Conservation (phyloP, 2,797 vertebrate genomes). For the Peromyscus attwateri region DNA sequence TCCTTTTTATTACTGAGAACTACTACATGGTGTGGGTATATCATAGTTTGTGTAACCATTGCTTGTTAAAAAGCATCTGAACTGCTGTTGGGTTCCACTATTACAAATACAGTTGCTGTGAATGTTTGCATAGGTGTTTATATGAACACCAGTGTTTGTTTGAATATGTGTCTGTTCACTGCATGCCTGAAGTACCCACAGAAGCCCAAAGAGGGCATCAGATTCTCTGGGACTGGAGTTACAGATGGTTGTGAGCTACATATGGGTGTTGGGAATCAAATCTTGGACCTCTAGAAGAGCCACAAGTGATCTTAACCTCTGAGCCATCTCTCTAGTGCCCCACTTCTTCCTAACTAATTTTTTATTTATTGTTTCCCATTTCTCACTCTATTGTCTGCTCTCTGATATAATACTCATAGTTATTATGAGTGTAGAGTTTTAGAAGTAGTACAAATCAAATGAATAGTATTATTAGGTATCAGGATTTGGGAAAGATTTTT, state of each 20-base stretch:
- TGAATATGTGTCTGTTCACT: background rate
- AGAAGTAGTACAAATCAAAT: conserved; percentile 15
- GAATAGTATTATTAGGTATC: conserved; percentile 62
- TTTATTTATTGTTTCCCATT: background rate
- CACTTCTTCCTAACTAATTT: background rate
- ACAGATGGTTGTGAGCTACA: background rate
- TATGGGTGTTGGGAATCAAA: background rate
- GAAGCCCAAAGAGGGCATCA: background rate
- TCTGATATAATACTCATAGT: conserved; percentile 43
- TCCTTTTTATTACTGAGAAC: background rate
- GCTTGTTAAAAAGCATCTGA: background rate
- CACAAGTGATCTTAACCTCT: background rate
- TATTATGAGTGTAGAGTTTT: background rate
- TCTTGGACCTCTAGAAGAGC: background rate
- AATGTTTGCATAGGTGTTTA: background rate
- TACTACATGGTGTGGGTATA: background rate
- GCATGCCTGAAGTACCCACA: background rate
- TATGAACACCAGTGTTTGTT: background rate
- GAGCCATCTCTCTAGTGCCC: background rate
- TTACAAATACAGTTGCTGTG: background rate
- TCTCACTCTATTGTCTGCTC: background rate
- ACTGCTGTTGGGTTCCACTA: background rate
- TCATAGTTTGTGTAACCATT: background rate
- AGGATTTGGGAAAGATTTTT: conserved; percentile 31
- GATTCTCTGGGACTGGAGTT: background rate